These are phyloP conservation scores for Ceyx cyanopectus DNA, from an alignment of 2,113 vertebrate genomes.

Conservation along the genomic window DNA sequence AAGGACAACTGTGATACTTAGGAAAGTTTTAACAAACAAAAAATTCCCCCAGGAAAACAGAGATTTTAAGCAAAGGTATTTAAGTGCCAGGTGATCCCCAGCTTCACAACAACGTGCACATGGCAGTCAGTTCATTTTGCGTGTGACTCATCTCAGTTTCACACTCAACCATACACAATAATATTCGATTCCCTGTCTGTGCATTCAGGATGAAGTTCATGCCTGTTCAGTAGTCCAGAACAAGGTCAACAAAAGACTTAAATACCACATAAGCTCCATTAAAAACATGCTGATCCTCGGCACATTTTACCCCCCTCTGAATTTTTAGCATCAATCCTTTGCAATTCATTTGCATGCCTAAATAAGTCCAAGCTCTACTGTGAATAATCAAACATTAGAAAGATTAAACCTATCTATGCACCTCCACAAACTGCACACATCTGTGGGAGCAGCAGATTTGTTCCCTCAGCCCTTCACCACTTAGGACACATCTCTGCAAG, in stretches of 20 bases:
- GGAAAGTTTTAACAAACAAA: not conserved
- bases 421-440: not conserved
- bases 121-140: not conserved
- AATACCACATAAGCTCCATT: conserved; percentile 43
- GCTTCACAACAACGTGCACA: rapidly evolving
- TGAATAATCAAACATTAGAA: not conserved
- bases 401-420: not conserved
- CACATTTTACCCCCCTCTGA: conserved; percentile 24
- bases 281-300: conserved; percentile 2
- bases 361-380: not conserved
- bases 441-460: not conserved
- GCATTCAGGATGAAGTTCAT: not conserved
- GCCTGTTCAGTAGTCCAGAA: conserved; percentile 19
- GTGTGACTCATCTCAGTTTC: not conserved
- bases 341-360: not conserved
- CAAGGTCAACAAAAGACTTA: conserved; percentile 36
- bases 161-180: rapidly evolving
- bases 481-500: not conserved
- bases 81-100: not conserved
- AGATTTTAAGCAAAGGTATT: not conserved
- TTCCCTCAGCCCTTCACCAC: not conserved
- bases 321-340: not conserved
- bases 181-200: not conserved
- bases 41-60: not conserved
- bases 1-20: not conserved